These are phyloP conservation scores for Xylocopa sonorina DNA, from an alignment of 1,140 invertebrate species.

Conservation along the genomic window DNA sequence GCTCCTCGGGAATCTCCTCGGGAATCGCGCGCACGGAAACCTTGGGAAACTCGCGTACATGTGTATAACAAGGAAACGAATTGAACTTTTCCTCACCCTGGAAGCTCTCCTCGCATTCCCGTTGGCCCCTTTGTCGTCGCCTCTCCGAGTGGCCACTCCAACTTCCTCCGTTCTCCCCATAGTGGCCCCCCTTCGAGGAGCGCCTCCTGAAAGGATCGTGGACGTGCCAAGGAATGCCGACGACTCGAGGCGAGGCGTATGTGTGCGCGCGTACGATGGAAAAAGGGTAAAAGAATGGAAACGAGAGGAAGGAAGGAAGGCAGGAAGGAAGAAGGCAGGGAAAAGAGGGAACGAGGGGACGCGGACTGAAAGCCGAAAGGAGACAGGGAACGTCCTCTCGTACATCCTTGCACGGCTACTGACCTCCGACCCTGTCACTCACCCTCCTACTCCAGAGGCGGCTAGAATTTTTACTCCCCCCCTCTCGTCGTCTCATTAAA, in stretches of 20 bases:
- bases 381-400: conserved; percentile 16
- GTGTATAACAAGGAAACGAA: conserved; percentile 20
- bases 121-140: conserved; percentile 12
- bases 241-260: conserved; percentile 4
- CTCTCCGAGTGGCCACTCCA: conserved; percentile 32
- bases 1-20: conserved; percentile 7
- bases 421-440: conserved; percentile 54
- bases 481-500: conserved; percentile 44
- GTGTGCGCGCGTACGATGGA: background rate
- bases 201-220: conserved; percentile 45
- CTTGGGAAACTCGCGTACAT: conserved; percentile 24
- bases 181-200: conserved; percentile 37
- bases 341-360: conserved; percentile 1
- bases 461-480: conserved; percentile 34
- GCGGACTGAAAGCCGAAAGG: background rate
- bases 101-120: no score
- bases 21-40: conserved; percentile 43
- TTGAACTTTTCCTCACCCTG: conserved; percentile 45
- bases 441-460: conserved; percentile 24
- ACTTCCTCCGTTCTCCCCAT: background rate
- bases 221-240: conserved; percentile 62
- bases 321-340: conserved; percentile 13
- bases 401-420: conserved; percentile 56
- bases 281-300: conserved; percentile 28
- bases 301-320: conserved; percentile 26